A percentile compares a stretch with the other conserved stretches of the same genome.
phyloP scores from a whole-genome alignment of 2,888 invertebrate genomes.

The Neria commutata region DNA sequence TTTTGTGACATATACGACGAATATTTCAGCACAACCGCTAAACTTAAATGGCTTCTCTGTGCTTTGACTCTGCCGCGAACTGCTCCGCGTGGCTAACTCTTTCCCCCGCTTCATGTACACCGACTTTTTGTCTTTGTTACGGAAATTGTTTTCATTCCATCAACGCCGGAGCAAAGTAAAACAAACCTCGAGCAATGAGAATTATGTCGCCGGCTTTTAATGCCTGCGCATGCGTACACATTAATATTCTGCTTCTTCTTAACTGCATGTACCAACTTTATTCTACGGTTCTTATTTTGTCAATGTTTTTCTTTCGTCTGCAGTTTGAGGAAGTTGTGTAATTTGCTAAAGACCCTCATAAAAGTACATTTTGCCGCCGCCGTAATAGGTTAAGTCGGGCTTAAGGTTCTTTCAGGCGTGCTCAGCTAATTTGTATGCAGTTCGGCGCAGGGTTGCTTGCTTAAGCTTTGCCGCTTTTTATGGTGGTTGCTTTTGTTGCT shows the following conservation, averaged over 20 bases:
- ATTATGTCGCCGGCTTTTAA: neutral
- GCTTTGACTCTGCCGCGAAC: neutral
- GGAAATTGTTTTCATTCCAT: neutral
- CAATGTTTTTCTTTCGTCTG: no score
- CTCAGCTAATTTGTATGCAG: neutral
- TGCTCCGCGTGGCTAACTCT: neutral
- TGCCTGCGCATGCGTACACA: neutral
- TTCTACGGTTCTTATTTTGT: neutral
- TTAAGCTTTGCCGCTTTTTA: neutral
- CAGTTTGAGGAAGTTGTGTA: neutral
- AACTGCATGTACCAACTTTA: neutral
- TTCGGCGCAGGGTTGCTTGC: neutral
- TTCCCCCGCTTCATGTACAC: no score
- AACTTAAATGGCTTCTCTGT: slow-evolving; percentile 13
- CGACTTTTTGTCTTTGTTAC: neutral
- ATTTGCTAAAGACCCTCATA: neutral
- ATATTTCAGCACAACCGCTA: neutral
- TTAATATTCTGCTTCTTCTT: neutral
- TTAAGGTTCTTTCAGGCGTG: slow-evolving; percentile 1
- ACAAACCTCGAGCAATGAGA: no score
- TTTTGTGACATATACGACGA: neutral
- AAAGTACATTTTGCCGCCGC: neutral
- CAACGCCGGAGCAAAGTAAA: no score
- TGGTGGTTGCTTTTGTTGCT: neutral
- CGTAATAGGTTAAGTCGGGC: neutral